Evolutionary conservation across 1,140 invertebrate genomes (phyloP), one percentile per base, ranked within the genome.

Genomic region (Trypoxylus dichotomus): DNA sequence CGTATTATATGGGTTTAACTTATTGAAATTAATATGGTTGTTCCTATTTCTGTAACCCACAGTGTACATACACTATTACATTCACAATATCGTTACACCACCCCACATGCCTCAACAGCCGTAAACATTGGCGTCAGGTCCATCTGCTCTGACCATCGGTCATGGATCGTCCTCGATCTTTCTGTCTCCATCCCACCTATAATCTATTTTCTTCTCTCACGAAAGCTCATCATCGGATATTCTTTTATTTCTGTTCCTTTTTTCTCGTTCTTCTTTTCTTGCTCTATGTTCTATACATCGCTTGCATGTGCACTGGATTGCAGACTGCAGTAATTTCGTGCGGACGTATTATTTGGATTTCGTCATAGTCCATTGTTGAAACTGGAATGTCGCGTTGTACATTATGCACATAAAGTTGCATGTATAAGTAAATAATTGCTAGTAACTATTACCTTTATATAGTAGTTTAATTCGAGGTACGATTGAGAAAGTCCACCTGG

Each of bases 151-250:
- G 47, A 19, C 80, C 80, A 78, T 74, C 74, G 75, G 78, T 27
- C 77, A 75, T 75, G 73, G 78, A 79, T 79, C 78, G 27, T 73
- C 71, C 41, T 42, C 71, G 71, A 27, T 29, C 71, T n/a, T 73
- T 73, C 71, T 21, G 71, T 37, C 71, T 29, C 41, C 71, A 37
- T 73, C 25, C 71, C 75, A 19, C 76, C 63, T 76, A 76, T 24
- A 73, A 63, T 77, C 78, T 54, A 54, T 54, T 54, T 54, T 19
- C 19, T 54, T 54, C 47, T 54, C 47, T 54, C 47, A 54, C 19
- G 19, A n/a, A 54, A 19, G 47, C 47, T 19, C 15, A 54, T 19
- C 19, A 54, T 54, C 19, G 47, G 47, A 54, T n/a, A 54, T 54
- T 54, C 47, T 54, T 54, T 54, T 54, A 54, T 19, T 54, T 54